These are phyloP conservation scores for Montipora capricornis DNA, from an alignment of 64 coral and sea anemone species.

Conservation along the genomic window DNA sequence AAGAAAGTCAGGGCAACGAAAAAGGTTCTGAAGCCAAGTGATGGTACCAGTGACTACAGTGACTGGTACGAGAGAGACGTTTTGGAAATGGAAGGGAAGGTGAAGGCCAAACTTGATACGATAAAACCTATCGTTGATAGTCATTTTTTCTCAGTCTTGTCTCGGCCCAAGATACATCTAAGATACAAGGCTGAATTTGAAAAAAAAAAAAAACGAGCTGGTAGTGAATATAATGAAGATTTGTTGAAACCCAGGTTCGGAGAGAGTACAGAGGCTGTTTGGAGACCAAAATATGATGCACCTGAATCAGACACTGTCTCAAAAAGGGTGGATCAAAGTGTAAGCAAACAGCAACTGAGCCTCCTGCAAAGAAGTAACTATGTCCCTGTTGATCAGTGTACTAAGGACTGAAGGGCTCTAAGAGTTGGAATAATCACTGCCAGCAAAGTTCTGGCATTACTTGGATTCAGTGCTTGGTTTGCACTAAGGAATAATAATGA, in stretches of 20 bases:
- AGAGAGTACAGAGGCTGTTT: too few relatives aligned
- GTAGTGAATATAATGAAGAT: constrained; percentile 58
- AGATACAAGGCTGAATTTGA: constrained; percentile 67
- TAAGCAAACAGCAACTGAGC: too few relatives aligned
- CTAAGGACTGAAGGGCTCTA: constrained; percentile 53
- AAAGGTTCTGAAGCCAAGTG: constrained; percentile 60
- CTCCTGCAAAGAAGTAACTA: too few relatives aligned
- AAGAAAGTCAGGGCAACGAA: constrained; percentile 74
- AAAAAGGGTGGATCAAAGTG: too few relatives aligned
- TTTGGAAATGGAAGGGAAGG: constrained; percentile 72
- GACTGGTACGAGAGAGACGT: constrained; percentile 77
- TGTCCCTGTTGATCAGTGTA: constrained; percentile 32
- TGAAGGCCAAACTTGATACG: constrained; percentile 58
- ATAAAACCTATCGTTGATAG: constrained; percentile 60
- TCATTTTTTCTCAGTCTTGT: constrained; percentile 72
- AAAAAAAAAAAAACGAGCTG: constrained; percentile 44
- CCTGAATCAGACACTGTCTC: too few relatives aligned
- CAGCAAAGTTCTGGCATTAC: constrained; percentile 62
- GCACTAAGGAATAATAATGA: constrained; percentile 65
- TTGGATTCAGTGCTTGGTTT: constrained; percentile 57
- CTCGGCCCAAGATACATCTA: constrained; percentile 39
- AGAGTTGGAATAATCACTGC: constrained; percentile 61
- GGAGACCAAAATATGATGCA: neutral
- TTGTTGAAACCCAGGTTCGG: constrained; percentile 46
- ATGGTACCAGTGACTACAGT: constrained; percentile 71